These are phyloP conservation scores for Apteryx mantelli DNA, from an alignment of 2,113 vertebrate species.

Conservation along the genomic window DNA sequence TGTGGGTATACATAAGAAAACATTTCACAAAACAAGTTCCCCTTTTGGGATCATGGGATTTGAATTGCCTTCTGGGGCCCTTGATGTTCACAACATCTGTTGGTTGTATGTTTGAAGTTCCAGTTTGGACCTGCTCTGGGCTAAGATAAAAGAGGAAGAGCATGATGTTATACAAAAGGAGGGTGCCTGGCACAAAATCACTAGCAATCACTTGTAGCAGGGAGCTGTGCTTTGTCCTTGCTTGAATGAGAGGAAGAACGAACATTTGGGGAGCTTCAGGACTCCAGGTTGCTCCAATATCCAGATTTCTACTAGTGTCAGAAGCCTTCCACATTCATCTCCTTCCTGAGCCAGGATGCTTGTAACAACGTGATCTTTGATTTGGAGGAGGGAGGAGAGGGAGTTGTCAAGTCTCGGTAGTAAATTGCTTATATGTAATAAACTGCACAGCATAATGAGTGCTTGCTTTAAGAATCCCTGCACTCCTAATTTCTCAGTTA, in stretches of 20 bases:
- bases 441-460: not conserved
- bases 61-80: not conserved
- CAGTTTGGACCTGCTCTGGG: conserved; percentile 57
- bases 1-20: conserved; percentile 17
- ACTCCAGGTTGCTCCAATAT: not conserved
- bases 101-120: conserved; percentile 59
- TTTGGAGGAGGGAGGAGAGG: not conserved
- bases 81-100: conserved; percentile 61
- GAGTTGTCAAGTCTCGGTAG: not conserved
- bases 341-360: not conserved
- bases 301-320: not conserved
- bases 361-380: not conserved
- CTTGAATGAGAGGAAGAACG: not conserved
- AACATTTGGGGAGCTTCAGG: not conserved
- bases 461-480: not conserved
- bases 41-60: conserved; percentile 69
- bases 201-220: not conserved
- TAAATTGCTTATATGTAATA: not conserved
- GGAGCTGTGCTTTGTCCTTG: not conserved
- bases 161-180: not conserved
- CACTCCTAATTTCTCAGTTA: not conserved
- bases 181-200: not conserved
- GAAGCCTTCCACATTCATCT: not conserved
- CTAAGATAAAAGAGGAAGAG: conserved; percentile 65
- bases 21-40: conserved; percentile 61